Percentiles rank a stretch among this genome's conserved stretches.
Conservation (phyloP, 2,113 vertebrate genomes). For the Trogon melanurus region DNA sequence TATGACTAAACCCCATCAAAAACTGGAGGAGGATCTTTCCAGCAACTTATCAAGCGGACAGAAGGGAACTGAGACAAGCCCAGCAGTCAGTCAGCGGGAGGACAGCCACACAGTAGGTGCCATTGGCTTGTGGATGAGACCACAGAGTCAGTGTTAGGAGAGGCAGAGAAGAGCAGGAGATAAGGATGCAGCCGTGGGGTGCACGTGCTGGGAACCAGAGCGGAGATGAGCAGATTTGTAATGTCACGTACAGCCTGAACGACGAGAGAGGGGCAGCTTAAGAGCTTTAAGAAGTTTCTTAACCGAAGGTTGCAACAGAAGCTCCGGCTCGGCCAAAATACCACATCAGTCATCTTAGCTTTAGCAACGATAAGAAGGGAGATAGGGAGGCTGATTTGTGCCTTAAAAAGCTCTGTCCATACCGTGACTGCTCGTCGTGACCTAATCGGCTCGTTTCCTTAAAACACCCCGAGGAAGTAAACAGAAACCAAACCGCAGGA, state of each 20-base stretch:
- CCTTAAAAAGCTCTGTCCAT: not conserved
- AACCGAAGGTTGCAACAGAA: not conserved
- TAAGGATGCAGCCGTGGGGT: accelerated
- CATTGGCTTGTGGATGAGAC: not conserved
- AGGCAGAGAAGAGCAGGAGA: not conserved
- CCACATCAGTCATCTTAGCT: not conserved
- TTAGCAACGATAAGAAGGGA: conserved; percentile 6
- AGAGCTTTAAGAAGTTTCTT: not conserved
- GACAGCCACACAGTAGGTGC: not conserved
- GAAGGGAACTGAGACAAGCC: accelerated
- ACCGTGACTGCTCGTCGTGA: accelerated
- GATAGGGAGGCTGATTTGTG: not conserved
- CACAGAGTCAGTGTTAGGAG: accelerated
- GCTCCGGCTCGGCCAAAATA: not conserved
- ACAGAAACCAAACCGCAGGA: not conserved
- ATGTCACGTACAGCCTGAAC: accelerated
- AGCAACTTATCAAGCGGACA: not conserved
- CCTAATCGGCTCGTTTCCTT: not conserved
- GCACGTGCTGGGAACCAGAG: not conserved
- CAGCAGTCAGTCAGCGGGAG: not conserved
- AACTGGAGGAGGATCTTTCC: not conserved
- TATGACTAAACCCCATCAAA: not conserved
- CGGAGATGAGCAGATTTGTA: accelerated
- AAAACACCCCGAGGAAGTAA: not conserved
- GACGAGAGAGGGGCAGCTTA: not conserved